A percentile compares a stretch with the other conserved stretches of the same genome.
phyloP scores from a whole-genome alignment of 2,888 invertebrate genomes.

The Doris montereyensis region DNA sequence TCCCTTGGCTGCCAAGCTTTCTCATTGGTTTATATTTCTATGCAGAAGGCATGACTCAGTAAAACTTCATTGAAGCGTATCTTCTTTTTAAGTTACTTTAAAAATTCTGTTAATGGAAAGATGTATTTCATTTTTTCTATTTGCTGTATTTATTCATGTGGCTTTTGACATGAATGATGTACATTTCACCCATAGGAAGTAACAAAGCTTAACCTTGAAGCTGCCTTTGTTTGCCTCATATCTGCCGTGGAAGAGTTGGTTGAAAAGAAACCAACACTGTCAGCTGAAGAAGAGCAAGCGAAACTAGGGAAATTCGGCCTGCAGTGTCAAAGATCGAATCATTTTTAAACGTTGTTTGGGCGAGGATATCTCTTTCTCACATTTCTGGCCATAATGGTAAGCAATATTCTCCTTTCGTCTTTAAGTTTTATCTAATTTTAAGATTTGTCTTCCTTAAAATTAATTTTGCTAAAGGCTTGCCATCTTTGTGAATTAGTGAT shows the following conservation, averaged over 20 bases:
- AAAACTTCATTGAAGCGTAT: too few relatives aligned
- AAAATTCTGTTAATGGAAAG: too few relatives aligned
- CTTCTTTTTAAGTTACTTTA: too few relatives aligned
- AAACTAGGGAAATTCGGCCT: conserved; percentile 18
- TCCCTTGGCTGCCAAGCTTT: too few relatives aligned
- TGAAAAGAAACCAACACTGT: conserved; percentile 44
- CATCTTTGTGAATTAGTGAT: too few relatives aligned
- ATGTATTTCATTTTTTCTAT: too few relatives aligned
- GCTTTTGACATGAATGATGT: not conserved
- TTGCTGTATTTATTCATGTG: too few relatives aligned
- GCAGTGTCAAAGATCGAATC: conserved; percentile 83
- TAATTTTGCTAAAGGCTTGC: too few relatives aligned
- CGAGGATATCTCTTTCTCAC: conserved; percentile 85
- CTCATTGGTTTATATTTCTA: too few relatives aligned
- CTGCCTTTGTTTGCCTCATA: conserved; percentile 88
- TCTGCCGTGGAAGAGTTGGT: conserved; percentile 85
- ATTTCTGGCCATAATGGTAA: conserved; percentile 69
- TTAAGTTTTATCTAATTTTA: too few relatives aligned
- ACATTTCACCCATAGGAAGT: conserved; percentile 81
- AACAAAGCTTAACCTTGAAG: conserved; percentile 88
- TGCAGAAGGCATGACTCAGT: too few relatives aligned
- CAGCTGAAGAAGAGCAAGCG: conserved; percentile 26
- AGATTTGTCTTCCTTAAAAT: too few relatives aligned
- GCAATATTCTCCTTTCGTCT: conserved; percentile 14
- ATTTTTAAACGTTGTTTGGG: conserved; percentile 65